phyloP scores from a whole-genome alignment of 1,140 invertebrate genomes.

The Eupristina koningsbergeri region DNA sequence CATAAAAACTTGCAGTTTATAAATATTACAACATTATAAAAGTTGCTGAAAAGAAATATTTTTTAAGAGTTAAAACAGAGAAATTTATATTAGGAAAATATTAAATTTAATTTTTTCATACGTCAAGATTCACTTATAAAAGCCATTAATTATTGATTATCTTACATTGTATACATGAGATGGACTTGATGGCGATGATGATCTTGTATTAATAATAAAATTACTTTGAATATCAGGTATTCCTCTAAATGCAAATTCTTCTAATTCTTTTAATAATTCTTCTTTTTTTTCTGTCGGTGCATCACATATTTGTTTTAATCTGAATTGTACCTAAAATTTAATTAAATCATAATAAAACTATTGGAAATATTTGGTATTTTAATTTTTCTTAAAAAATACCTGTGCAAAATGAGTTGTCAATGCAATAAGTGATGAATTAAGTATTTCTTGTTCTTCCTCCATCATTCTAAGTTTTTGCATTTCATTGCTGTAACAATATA shows the following conservation, averaged over 20 bases:
- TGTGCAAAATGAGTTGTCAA: slow-evolving; percentile 98
- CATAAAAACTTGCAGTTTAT: not conserved
- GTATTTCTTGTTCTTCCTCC: slow-evolving; percentile 95
- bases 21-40: not conserved
- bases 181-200: slow-evolving; percentile 50
- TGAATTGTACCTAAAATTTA: slow-evolving; percentile 85
- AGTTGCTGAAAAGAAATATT: slow-evolving; percentile 14
- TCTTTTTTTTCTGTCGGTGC: slow-evolving; percentile 91
- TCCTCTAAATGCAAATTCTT: slow-evolving; percentile 97
- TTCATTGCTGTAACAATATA: slow-evolving; percentile 69
- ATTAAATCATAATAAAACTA: slow-evolving; percentile 37
- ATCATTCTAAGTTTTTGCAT: slow-evolving; percentile 80
- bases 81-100: no score
- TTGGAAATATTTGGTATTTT: not conserved
- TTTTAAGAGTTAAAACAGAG: no score
- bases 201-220: slow-evolving; percentile 58
- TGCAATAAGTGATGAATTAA: slow-evolving; percentile 96
- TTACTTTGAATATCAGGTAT: slow-evolving; percentile 81
- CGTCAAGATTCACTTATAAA: no score
- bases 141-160: no score
- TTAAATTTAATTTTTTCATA: no score
- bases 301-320: slow-evolving; percentile 95
- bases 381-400: slow-evolving; percentile 64
- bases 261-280: slow-evolving; percentile 91
- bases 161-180: slow-evolving; percentile 63